Evolutionary conservation across 2,888 invertebrate genomes (phyloP).

Genomic region (Pseudococcus viburni): DNA sequence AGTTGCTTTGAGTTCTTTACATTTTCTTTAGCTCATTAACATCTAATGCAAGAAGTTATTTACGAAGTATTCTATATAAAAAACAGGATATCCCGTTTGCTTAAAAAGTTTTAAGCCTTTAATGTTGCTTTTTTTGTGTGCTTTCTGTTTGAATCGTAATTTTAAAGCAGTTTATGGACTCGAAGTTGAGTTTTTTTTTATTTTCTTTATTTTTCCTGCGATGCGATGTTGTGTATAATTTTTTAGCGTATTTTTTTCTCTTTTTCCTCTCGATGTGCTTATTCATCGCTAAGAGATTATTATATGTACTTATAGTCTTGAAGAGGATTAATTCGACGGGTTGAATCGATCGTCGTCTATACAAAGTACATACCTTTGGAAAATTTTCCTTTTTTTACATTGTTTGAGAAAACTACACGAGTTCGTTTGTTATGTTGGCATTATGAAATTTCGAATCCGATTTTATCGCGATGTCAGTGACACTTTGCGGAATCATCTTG

Average conservation of each 20-base stretch:
- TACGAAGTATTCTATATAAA: conserved; percentile 46
- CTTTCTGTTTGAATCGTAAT: conserved; percentile 54
- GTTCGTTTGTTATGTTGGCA: background rate
- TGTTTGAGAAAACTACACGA: background rate
- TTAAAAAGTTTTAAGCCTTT: conserved; percentile 53
- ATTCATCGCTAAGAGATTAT: background rate
- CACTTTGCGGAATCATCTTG: background rate
- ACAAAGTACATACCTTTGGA: background rate
- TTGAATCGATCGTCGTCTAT: background rate
- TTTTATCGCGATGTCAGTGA: background rate
- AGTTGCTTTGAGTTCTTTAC: conserved; percentile 46
- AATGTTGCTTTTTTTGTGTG: conserved; percentile 32
- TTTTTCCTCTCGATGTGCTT: conserved; percentile 11
- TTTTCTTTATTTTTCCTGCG: background rate
- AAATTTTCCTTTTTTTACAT: background rate
- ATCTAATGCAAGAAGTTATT: conserved; percentile 54
- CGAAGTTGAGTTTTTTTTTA: conserved; percentile 18
- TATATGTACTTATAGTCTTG: background rate
- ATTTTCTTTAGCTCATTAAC: conserved; percentile 58
- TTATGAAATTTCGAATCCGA: background rate
- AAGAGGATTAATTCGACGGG: conserved; percentile 5
- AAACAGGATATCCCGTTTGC: conserved; percentile 46
- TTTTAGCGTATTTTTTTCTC: background rate
- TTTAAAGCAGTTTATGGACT: conserved; percentile 53
- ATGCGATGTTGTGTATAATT: background rate